Conservation (phyloP, 2,888 invertebrate genomes). For the Amphipyra berbera region DNA sequence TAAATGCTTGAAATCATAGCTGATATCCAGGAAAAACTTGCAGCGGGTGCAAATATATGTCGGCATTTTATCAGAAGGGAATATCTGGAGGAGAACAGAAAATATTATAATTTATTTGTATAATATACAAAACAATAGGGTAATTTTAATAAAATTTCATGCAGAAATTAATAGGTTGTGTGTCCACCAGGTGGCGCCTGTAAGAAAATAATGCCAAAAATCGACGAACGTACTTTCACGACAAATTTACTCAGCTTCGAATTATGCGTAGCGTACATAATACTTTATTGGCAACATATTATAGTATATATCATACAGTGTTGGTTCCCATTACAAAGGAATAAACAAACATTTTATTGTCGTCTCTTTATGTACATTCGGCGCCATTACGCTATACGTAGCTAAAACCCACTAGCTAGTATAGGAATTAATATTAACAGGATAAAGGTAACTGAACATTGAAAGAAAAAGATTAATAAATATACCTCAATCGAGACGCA, state of each 20-base stretch:
- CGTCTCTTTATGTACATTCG: slow-evolving; percentile 32
- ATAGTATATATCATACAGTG: background rate
- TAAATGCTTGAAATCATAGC: slow-evolving; percentile 93
- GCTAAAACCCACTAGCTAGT: slow-evolving; percentile 21
- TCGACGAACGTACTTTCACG: background rate
- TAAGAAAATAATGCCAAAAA: slow-evolving; percentile 23
- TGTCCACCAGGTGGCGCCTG: slow-evolving; percentile 62
- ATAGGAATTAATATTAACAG: slow-evolving; percentile 1
- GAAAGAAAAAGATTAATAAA: slow-evolving; percentile 29
- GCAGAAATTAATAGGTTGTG: background rate
- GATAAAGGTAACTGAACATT: slow-evolving; percentile 7
- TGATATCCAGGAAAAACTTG: slow-evolving; percentile 91
- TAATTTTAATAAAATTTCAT: background rate
- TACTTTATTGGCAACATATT: background rate
- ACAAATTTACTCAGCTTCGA: background rate
- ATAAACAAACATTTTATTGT: slow-evolving; percentile 26
- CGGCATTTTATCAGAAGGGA: slow-evolving; percentile 93
- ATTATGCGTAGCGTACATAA: background rate
- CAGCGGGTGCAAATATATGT: slow-evolving; percentile 92
- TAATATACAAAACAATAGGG: background rate
- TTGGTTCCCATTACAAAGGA: background rate
- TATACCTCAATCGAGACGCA: slow-evolving; percentile 94
- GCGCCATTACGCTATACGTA: slow-evolving; percentile 54
- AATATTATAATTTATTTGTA: background rate
- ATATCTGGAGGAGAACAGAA: slow-evolving; percentile 78